phyloP scores from a whole-genome alignment of 2,113 vertebrate species.

The Balaenoptera acutorostrata region DNA sequence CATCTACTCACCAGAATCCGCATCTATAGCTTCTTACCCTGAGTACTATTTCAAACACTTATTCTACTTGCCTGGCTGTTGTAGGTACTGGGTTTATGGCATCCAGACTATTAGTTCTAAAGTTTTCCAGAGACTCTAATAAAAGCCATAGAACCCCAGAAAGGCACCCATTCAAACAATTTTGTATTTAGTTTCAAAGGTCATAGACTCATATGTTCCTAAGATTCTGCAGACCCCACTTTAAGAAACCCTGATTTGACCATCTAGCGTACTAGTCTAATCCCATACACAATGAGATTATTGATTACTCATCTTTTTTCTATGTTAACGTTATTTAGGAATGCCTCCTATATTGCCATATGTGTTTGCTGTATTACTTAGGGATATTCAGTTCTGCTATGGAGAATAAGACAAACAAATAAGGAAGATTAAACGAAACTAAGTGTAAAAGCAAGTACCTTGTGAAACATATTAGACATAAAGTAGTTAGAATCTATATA shows the following conservation, averaged over 20 bases:
- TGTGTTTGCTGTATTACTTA: neutral
- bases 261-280: neutral
- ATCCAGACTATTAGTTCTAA: neutral
- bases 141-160: neutral
- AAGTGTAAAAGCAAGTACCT: neutral
- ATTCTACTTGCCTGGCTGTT: neutral
- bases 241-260: neutral
- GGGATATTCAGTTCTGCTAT: neutral
- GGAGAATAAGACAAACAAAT: neutral
- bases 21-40: neutral
- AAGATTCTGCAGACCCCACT: neutral
- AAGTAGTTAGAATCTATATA: neutral
- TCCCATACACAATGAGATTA: neutral
- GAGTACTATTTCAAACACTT: neutral
- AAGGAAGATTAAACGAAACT: neutral
- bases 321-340: neutral
- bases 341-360: neutral
- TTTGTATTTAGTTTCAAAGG: neutral
- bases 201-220: neutral
- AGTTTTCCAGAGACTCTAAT: neutral
- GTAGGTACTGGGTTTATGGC: neutral
- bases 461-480: neutral
- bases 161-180: neutral
- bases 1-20: neutral
- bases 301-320: neutral